Conservation (phyloP, 1,140 invertebrate species). For the Aphaenogaster floridana region DNA sequence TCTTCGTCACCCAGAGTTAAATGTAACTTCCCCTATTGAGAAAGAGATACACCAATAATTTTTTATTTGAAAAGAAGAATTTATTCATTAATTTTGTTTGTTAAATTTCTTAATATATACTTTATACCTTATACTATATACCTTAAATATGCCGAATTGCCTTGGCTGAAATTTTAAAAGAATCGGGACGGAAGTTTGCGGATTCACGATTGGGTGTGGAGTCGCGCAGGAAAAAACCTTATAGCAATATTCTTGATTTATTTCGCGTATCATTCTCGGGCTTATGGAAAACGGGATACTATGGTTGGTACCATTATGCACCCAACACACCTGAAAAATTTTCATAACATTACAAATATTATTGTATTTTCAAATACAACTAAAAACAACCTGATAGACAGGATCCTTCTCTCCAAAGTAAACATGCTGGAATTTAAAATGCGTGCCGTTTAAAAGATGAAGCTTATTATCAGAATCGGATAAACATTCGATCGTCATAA, state of each 20-base stretch:
- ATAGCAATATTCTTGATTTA: conserved; percentile 73
- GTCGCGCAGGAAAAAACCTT: conserved; percentile 76
- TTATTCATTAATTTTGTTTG: conserved; percentile 8
- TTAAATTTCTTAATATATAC: neutral
- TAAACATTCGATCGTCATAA: conserved; percentile 68
- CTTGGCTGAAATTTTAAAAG: conserved; percentile 80
- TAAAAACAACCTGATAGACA: conserved; percentile 66
- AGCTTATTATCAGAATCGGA: conserved; percentile 50
- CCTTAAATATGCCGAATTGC: conserved; percentile 73
- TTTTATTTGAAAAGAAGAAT: neutral
- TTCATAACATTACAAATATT: neutral
- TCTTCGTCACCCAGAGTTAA: conserved; percentile 72
- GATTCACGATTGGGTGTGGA: conserved; percentile 63
- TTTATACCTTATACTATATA: conserved; percentile 16
- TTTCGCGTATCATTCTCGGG: conserved; percentile 52
- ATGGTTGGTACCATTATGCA: conserved; percentile 75
- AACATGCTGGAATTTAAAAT: conserved; percentile 73
- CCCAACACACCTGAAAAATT: conserved; percentile 75
- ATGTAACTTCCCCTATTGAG: conserved; percentile 67
- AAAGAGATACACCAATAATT: neutral
- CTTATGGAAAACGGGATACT: conserved; percentile 73
- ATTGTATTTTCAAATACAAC: neutral
- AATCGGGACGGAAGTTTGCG: conserved; percentile 63
- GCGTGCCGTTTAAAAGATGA: conserved; percentile 50
- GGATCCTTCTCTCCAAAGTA: conserved; percentile 74